Base-by-base conservation (phyloP, 1,140 invertebrate species). In the Brachionus rubens region DNA sequence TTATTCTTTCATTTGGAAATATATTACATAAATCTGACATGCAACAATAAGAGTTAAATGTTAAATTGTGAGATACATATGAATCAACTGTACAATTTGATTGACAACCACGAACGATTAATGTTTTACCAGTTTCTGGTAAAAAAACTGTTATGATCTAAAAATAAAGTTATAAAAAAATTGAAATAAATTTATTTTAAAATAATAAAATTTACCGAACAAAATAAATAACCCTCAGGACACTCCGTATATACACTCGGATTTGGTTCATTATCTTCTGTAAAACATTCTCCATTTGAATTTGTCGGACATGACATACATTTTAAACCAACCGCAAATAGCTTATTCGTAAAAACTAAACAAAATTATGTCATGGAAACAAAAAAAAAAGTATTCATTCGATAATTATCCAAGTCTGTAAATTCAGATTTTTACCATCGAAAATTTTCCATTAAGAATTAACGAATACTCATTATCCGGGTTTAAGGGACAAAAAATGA, bases 271-370 rank as follows among this genome's bases (percentile, higher is more conserved):
- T 41, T 62, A 0, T 65, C 21, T 21, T 41, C 59, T 26, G 59
- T 43, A 43, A 65, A 43, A n/a, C 59, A 65, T 41, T 65, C 59
- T 21, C 59, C 59, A 65, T 65, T 65, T n/a, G 24, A 14, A 65
- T 65, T 28, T 2, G 59, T 65, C 43, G 59, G 40, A 65, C 59
- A 65, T 24, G 59, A 65, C 40, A 65, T 24, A 10, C 59, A 65
- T 65, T 41, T 16, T 24, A 65, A 24, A 14, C 36, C 14, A 4
- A 24, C 19, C 41, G 36, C 59, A 3, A 46, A 46, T 7, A 7
- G 14, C 4, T 3, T 14, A 5, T 46, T 5, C 3, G 9, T 14
- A 14, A 46, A 3, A 10, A 46, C 43, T 46, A 46, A 14, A 46
- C n/a, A 46, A 46, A 36, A 43, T 65, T 43, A 12, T 14, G 33